Conservation (phyloP, 1,140 invertebrate genomes). For the Papilio glaucus region DNA sequence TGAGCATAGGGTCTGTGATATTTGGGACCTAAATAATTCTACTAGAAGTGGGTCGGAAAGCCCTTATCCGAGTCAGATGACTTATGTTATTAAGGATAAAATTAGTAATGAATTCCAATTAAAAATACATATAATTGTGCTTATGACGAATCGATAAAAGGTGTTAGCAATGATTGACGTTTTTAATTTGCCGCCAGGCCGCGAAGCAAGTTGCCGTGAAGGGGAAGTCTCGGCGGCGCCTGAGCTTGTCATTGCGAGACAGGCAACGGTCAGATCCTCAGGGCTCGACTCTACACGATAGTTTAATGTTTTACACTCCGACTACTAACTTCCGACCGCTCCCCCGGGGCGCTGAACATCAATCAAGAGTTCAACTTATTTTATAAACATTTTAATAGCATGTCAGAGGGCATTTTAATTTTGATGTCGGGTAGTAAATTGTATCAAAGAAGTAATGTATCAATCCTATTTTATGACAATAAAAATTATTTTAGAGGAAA, state of each 20-base stretch:
- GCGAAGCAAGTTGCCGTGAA: conserved; percentile 51
- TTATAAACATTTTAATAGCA: conserved; percentile 29
- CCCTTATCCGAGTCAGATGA: too few relatives aligned
- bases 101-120: conserved; percentile 71
- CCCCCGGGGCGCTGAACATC: conserved; percentile 23
- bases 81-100: too few relatives aligned
- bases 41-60: too few relatives aligned
- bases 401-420: not conserved
- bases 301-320: conserved; percentile 44
- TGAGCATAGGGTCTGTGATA: too few relatives aligned
- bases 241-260: conserved; percentile 62
- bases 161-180: conserved; percentile 73
- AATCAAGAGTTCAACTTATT: conserved; percentile 29
- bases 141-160: conserved; percentile 74
- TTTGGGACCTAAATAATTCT: too few relatives aligned
- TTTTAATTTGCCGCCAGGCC: conserved; percentile 71
- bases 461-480: not conserved
- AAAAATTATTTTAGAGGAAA: too few relatives aligned
- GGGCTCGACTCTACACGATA: conserved; percentile 47
- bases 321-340: conserved; percentile 24
- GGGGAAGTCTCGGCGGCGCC: conserved; percentile 61
- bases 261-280: conserved; percentile 57
- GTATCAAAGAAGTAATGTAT: not conserved
- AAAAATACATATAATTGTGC: conserved; percentile 67
- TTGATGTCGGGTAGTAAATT: not conserved